These are phyloP conservation scores for Semnopithecus entellus DNA, from an alignment of 2,113 vertebrate species.

Conservation along the genomic window DNA sequence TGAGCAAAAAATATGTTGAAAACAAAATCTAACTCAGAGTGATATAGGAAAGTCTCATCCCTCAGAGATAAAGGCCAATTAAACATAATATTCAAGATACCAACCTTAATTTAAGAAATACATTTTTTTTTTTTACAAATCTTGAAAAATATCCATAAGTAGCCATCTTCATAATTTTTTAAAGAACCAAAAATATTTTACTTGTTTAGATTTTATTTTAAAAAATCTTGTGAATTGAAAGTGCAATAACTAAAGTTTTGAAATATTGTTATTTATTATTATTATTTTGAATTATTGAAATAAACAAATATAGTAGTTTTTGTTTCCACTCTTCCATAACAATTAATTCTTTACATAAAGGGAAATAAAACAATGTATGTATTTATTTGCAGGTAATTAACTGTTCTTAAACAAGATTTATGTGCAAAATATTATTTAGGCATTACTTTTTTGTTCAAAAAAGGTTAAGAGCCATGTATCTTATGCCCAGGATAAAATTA, in stretches of 20 bases:
- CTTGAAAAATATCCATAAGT: constrained; percentile 6
- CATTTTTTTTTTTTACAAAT: neutral
- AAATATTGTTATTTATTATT: neutral
- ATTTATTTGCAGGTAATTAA: neutral
- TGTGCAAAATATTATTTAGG: neutral
- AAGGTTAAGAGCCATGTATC: neutral
- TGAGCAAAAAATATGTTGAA: neutral
- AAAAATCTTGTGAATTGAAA: constrained; percentile 20
- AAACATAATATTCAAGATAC: neutral
- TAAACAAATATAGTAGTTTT: neutral
- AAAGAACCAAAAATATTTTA: neutral
- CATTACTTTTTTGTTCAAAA: neutral
- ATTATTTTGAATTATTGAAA: constrained; percentile 35
- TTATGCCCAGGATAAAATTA: neutral
- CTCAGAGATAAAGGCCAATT: neutral
- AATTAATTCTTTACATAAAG: neutral
- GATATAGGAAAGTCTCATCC: neutral
- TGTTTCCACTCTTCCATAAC: neutral
- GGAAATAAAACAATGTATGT: neutral
- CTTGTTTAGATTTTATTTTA: neutral
- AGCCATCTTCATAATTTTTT: neutral
- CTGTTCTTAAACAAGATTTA: neutral
- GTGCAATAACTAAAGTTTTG: neutral
- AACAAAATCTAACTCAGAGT: neutral
- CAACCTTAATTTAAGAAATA: neutral